phyloP scores from a whole-genome alignment of 1,140 invertebrate genomes.

The Acromyrmex charruanus region DNA sequence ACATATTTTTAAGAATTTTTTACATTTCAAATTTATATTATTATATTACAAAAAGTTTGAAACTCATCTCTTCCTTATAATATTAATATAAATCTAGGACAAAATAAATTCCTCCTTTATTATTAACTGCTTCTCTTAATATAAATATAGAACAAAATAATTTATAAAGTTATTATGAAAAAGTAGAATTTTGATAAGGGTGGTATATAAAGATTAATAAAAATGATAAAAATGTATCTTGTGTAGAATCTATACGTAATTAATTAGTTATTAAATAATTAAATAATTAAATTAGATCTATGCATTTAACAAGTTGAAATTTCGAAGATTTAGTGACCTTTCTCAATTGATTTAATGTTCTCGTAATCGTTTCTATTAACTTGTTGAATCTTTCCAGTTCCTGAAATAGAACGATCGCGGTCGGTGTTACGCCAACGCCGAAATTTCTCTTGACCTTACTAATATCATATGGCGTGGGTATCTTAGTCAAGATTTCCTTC shows the following conservation, averaged over 20 bases:
- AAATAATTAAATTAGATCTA: slow-evolving; percentile 6
- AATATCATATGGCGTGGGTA: slow-evolving; percentile 92
- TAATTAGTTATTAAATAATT: neutral
- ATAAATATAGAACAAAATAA: neutral
- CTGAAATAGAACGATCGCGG: slow-evolving; percentile 94
- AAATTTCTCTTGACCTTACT: slow-evolving; percentile 92
- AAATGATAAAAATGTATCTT: neutral
- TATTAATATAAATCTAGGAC: no score
- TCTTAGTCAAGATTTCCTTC: slow-evolving; percentile 91
- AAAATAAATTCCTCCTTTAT: no score
- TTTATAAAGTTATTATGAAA: neutral
- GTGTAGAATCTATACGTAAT: neutral
- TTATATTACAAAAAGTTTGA: neutral
- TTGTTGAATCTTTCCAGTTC: slow-evolving; percentile 95
- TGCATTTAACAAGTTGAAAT: neutral
- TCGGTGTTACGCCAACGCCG: slow-evolving; percentile 92
- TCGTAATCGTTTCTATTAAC: slow-evolving; percentile 91
- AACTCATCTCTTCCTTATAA: neutral
- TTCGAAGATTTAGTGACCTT: slow-evolving; percentile 87
- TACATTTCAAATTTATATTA: no score
- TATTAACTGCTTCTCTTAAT: neutral
- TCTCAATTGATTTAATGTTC: slow-evolving; percentile 90
- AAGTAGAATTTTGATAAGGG: neutral
- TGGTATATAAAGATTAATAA: neutral
- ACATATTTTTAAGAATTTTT: no score